Base-by-base conservation (phyloP, 2,888 invertebrate species). In the Holacanthella duospinosa region DNA sequence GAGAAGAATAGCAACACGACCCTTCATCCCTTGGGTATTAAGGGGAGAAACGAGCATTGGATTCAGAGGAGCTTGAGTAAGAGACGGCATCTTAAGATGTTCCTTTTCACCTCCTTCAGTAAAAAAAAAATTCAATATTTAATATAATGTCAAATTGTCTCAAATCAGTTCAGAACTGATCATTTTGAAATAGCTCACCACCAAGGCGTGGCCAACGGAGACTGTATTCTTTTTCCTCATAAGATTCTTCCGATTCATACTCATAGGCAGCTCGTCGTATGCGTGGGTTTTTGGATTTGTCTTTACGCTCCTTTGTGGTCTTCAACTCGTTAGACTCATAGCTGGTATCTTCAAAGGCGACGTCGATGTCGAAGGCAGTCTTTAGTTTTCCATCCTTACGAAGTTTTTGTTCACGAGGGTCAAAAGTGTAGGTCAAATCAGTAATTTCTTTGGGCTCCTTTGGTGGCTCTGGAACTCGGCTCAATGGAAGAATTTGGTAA, bases 61-160 rank as follows among this genome's bases (percentile, higher is more conserved):
- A 27, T 66, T 64, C 62, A 70, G 60, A 55, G 71, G 71, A 36
- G 68, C 66, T 24, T 64, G 36, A 27, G 59, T 59, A 24, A 71
- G 60, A 29, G 64, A 24, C 21, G 65, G 69, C 26, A 65, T 56
- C 16, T 36, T 36, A 6, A 9, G 36, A 16, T 36, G 36, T 16
- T 36, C 36, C 6, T 9, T 6, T 16, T 36, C 36, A 9, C 36
- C 36, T n/a, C n/a, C n/a, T n/a, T n/a, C n/a, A n/a, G n/a, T n/a
- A n/a, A n/a, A n/a, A n/a, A n/a, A n/a, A n/a, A n/a, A n/a, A n/a
- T n/a, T n/a, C n/a, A n/a, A n/a, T n/a, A n/a, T n/a, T n/a, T n/a
- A n/a, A n/a, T n/a, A n/a, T n/a, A n/a, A n/a, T n/a, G n/a, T n/a
- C n/a, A n/a, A n/a, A n/a, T n/a, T n/a, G n/a, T n/a, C n/a, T n/a